Percentiles rank a stretch among this genome's conserved stretches.
Conservation (phyloP, 2,797 vertebrate genomes). For the Microchirus variegatus region DNA sequence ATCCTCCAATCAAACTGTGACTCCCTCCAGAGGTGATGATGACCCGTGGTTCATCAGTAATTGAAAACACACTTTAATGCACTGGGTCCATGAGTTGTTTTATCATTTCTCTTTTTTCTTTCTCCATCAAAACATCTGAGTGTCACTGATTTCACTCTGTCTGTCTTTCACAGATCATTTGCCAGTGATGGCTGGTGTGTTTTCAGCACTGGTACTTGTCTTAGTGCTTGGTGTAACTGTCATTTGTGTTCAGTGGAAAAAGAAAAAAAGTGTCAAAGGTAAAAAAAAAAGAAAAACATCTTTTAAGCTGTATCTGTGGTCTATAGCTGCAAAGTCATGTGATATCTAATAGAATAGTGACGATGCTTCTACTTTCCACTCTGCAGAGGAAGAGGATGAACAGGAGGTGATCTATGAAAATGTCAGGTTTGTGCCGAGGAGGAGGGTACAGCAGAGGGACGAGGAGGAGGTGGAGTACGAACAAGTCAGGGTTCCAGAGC, state of each 20-base stretch:
- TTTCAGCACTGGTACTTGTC: conserved; percentile 33
- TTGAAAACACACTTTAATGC: conserved; percentile 31
- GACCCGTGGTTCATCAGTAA: conserved; percentile 36
- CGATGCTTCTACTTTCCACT: background rate
- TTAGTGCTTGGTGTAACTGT: conserved; percentile 20
- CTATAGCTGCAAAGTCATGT: background rate
- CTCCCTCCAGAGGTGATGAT: fast-evolving
- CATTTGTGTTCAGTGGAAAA: conserved; percentile 37
- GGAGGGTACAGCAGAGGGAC: fast-evolving
- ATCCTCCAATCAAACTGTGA: conserved; percentile 15
- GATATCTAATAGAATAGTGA: background rate
- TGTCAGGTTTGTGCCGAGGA: conserved; percentile 13
- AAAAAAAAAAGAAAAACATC: conserved; percentile 16
- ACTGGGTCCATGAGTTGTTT: background rate
- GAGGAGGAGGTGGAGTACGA: conserved; percentile 62
- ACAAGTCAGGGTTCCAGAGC: conserved; percentile 45
- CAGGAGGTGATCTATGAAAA: conserved; percentile 57
- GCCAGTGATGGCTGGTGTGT: background rate
- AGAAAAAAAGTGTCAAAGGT: conserved; percentile 10
- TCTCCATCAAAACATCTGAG: background rate
- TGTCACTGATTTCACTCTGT: background rate
- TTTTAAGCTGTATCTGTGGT: too few species aligned
- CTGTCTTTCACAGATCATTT: fast-evolving
- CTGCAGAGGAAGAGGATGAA: conserved; percentile 21
- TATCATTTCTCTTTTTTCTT: background rate